Conservation (phyloP, 53 echinoderm and acorn worm species). For the Antedon mediterranea region DNA sequence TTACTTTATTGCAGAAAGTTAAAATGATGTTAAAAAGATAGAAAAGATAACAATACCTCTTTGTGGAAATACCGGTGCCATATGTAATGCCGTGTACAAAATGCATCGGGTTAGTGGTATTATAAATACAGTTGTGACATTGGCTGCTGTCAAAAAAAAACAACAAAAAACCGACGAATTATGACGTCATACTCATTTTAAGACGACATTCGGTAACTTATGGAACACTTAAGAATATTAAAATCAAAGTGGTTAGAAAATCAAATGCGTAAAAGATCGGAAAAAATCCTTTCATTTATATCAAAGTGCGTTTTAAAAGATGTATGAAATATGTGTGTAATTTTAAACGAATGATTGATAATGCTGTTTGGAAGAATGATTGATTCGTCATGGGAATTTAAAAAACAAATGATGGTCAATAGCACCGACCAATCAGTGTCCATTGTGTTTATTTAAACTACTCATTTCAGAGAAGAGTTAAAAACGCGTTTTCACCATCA, state of each 20-base stretch:
- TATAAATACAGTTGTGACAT: background rate
- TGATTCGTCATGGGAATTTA: background rate
- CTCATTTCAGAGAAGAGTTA: too few relatives aligned
- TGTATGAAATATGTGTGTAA: background rate
- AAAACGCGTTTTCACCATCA: background rate
- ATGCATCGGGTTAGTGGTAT: background rate
- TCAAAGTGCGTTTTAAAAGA: background rate
- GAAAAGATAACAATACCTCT: background rate
- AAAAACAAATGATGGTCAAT: background rate
- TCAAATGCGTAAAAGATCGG: background rate
- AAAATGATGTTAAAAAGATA: too few relatives aligned
- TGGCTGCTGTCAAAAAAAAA: background rate
- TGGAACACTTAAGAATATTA: background rate
- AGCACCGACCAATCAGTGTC: too few relatives aligned
- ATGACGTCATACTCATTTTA: background rate
- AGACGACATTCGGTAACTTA: background rate
- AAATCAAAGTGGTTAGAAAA: background rate
- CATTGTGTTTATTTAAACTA: too few relatives aligned
- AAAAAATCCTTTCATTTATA: background rate
- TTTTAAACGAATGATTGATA: background rate
- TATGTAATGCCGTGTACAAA: background rate
- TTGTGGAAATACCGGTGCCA: background rate
- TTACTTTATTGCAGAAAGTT: slow-evolving; percentile 1
- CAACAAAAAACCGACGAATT: background rate
- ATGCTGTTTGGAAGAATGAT: background rate